Percentiles rank a stretch among this genome's conserved stretches.
These are phyloP conservation scores for Stercorarius parasiticus DNA, from an alignment of 2,113 vertebrate species.

Conservation along the genomic window DNA sequence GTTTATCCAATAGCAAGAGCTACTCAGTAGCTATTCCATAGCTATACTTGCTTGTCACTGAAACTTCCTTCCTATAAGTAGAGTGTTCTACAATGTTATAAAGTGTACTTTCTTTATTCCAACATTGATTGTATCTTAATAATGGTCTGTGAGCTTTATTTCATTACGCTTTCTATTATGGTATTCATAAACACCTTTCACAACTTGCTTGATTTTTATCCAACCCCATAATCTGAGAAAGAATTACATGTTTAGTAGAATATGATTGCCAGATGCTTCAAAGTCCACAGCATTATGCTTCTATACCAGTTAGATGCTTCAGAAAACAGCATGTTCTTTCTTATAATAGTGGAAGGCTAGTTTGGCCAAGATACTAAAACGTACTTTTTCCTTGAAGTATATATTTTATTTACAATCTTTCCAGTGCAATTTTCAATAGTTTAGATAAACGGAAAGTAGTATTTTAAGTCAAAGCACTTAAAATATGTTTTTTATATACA, in stretches of 20 bases:
- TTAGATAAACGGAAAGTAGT: not conserved
- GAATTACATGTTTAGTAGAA: not conserved
- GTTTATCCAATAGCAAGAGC: not conserved
- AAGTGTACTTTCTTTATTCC: not conserved
- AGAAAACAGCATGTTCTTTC: not conserved
- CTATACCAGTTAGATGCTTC: not conserved
- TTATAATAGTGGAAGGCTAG: not conserved
- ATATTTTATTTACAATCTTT: not conserved
- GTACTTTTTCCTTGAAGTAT: not conserved
- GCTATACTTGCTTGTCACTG: not conserved
- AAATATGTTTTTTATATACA: not conserved
- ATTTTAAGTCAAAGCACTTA: not conserved
- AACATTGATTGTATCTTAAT: not conserved
- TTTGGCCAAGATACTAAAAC: not conserved
- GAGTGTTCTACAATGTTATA: not conserved
- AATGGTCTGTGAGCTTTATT: not conserved
- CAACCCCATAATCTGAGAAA: not conserved
- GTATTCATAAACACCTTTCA: not conserved
- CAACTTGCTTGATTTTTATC: not conserved
- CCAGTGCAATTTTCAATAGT: not conserved
- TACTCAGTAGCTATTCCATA: not conserved
- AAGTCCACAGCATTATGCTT: not conserved
- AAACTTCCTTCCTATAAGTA: not conserved
- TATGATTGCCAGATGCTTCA: not conserved
- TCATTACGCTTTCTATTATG: not conserved